Conservation (phyloP, 2,797 vertebrate species). For the Apodemus agrarius region DNA sequence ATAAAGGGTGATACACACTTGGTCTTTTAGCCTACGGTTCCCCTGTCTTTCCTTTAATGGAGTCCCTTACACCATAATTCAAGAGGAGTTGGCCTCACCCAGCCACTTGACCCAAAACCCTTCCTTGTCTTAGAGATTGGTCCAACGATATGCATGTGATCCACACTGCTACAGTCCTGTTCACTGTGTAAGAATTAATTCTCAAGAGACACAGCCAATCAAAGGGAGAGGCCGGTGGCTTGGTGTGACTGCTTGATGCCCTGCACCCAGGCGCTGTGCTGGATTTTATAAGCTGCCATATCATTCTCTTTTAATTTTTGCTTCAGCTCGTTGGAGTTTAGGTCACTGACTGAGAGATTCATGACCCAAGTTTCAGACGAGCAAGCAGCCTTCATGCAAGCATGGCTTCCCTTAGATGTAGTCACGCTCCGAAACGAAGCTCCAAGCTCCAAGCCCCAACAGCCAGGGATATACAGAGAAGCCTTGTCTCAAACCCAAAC, state of each 20-base stretch:
- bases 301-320: slow-evolving; percentile 12
- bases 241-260: not conserved
- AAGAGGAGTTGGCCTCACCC: not conserved
- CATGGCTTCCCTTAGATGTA: not conserved
- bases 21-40: not conserved
- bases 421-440: no score
- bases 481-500: not conserved
- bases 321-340: not conserved
- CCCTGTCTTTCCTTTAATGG: not conserved
- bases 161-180: not conserved
- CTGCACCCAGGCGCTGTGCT: not conserved
- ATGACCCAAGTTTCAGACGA: not conserved
- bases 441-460: not conserved
- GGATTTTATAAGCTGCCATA: not conserved
- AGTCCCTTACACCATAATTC: not conserved
- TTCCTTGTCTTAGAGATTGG: not conserved
- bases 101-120: not conserved
- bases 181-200: not conserved
- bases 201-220: not conserved
- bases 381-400: not conserved
- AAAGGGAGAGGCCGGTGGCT: not conserved
- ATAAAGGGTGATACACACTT: not conserved
- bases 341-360: not conserved
- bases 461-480: not conserved
- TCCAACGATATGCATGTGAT: not conserved